Percentiles rank a stretch among this genome's conserved stretches.
Conservation (phyloP, 2,888 invertebrate species). For the Oasisia sp. region DNA sequence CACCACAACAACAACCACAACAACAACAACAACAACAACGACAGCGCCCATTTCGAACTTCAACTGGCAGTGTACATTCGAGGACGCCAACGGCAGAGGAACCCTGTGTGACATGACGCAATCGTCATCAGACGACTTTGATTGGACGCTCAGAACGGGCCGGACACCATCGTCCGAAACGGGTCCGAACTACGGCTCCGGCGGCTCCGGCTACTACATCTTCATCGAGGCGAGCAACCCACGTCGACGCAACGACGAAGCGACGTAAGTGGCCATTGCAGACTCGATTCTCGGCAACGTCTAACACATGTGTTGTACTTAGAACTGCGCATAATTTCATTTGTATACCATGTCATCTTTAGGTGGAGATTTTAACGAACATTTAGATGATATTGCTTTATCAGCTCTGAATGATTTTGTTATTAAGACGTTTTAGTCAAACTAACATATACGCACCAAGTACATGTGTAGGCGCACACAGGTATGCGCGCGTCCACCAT, state of each 20-base stretch:
- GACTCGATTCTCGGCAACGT: background rate
- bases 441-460: background rate
- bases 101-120: conserved; percentile 3
- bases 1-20: background rate
- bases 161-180: background rate
- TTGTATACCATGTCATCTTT: background rate
- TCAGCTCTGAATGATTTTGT: background rate
- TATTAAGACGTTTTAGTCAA: background rate
- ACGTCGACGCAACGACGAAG: background rate
- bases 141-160: conserved; percentile 22
- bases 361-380: background rate
- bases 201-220: conserved; percentile 22
- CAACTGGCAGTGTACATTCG: conserved; percentile 14
- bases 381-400: too few relatives aligned
- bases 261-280: background rate
- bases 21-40: background rate
- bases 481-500: background rate
- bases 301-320: background rate
- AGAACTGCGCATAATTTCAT: background rate
- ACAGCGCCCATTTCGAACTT: background rate
- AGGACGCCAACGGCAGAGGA: background rate
- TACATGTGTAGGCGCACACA: background rate
- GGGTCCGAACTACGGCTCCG: background rate
- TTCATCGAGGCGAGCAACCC: conserved; percentile 24
- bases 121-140: background rate